Percentiles rank a stretch among this genome's conserved stretches.
Conservation (phyloP, 2,888 invertebrate genomes). For the Cremastobaeus sp. region DNA sequence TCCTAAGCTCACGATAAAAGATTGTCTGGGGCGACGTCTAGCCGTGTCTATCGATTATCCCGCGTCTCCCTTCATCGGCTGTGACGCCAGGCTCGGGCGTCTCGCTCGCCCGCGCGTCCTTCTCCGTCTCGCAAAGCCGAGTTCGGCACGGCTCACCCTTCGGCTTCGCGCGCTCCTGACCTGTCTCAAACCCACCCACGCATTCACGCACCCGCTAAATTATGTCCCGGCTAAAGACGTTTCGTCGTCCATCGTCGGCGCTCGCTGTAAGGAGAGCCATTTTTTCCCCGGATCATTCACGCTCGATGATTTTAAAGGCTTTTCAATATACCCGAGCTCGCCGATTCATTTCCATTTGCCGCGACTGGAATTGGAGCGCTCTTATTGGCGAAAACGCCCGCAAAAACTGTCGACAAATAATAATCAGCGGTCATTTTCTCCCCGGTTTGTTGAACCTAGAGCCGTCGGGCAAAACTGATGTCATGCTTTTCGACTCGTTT, state of each 20-base stretch:
- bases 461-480: no score
- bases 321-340: constrained; percentile 10
- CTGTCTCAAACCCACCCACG: constrained; percentile 75
- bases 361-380: no score
- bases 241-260: constrained; percentile 50
- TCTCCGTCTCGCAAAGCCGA: constrained; percentile 48
- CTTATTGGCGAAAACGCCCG: no score
- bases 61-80: constrained; percentile 71
- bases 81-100: constrained; percentile 29
- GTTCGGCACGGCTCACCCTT: constrained; percentile 47
- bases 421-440: no score
- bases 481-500: no score
- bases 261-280: constrained; percentile 36
- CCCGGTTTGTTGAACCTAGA: no score
- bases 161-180: constrained; percentile 71
- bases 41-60: constrained; percentile 79
- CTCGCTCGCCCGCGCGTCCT: constrained; percentile 33
- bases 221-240: constrained; percentile 59
- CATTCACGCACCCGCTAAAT: constrained; percentile 64
- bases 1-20: constrained; percentile 76
- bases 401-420: no score
- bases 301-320: constrained; percentile 36
- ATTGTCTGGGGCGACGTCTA: constrained; percentile 79
- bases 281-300: constrained; percentile 47
- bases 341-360: no score